Evolutionary conservation across 2,113 vertebrate genomes (phyloP).

Genomic region (Struthidea cinerea): DNA sequence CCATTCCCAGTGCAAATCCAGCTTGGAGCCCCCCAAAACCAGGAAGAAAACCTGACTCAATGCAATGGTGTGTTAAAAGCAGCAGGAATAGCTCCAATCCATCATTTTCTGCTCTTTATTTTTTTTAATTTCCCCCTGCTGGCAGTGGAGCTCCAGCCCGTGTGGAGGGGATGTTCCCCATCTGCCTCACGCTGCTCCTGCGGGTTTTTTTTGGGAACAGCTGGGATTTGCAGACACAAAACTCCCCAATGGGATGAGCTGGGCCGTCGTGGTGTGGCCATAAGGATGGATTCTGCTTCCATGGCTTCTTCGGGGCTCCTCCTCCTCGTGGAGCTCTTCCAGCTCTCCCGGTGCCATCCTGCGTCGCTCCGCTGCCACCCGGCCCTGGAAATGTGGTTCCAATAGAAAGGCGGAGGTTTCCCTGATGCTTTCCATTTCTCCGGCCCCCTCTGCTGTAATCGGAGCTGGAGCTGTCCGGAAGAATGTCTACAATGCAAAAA

Average conservation of each 20-base stretch:
- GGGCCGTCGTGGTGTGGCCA: fast-evolving
- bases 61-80: background rate
- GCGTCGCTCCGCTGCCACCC: background rate
- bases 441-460: background rate
- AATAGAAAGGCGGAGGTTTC: background rate
- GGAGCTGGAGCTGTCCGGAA: constrained; percentile 18
- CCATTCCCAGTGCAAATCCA: background rate
- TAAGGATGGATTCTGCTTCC: background rate
- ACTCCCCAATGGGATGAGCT: background rate
- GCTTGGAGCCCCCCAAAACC: background rate
- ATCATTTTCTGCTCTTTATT: fast-evolving
- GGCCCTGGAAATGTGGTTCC: constrained; percentile 1
- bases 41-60: fast-evolving
- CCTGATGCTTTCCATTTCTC: background rate
- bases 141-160: background rate
- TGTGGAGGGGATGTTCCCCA: background rate
- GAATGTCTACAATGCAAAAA: constrained; percentile 1
- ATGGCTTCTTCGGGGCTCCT: fast-evolving
- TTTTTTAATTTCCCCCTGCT: background rate
- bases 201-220: background rate
- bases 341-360: background rate
- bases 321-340: background rate
- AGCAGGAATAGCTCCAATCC: background rate
- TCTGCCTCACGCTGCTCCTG: background rate
- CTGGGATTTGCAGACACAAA: background rate